Conservation (phyloP, 2,797 vertebrate genomes). For the Pteropus rufus region DNA sequence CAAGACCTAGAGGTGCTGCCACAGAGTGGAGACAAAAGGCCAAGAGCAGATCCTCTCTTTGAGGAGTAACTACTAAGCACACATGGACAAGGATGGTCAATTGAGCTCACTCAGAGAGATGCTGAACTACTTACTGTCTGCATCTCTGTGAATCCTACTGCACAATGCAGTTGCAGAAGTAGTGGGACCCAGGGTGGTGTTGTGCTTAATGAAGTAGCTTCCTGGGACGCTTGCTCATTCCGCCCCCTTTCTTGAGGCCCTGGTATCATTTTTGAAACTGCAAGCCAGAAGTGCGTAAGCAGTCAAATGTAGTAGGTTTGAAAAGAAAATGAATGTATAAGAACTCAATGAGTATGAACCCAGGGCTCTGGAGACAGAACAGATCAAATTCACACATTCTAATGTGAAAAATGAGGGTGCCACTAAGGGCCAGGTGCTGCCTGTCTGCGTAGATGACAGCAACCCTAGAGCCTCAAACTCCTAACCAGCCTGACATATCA, state of each 20-base stretch:
- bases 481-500: accelerated
- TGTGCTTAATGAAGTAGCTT: background rate
- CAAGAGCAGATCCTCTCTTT: background rate
- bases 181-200: background rate
- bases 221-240: background rate
- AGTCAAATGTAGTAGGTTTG: background rate
- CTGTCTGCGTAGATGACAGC: background rate
- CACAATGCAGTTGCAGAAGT: background rate
- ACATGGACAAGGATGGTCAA: accelerated
- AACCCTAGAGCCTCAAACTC: background rate
- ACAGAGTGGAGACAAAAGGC: background rate
- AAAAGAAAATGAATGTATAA: background rate
- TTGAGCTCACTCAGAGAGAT: background rate
- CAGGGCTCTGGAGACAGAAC: background rate
- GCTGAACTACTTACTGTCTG: background rate
- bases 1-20: background rate
- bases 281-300: background rate
- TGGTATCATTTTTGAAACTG: background rate
- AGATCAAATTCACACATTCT: background rate
- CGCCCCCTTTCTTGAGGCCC: background rate
- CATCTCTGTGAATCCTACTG: background rate
- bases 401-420: background rate
- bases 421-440: accelerated
- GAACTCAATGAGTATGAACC: background rate
- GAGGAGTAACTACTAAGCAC: background rate